A percentile compares a stretch with the other conserved stretches of the same genome.
Conservation (phyloP, 2,113 vertebrate species). For the Marmota monax region DNA sequence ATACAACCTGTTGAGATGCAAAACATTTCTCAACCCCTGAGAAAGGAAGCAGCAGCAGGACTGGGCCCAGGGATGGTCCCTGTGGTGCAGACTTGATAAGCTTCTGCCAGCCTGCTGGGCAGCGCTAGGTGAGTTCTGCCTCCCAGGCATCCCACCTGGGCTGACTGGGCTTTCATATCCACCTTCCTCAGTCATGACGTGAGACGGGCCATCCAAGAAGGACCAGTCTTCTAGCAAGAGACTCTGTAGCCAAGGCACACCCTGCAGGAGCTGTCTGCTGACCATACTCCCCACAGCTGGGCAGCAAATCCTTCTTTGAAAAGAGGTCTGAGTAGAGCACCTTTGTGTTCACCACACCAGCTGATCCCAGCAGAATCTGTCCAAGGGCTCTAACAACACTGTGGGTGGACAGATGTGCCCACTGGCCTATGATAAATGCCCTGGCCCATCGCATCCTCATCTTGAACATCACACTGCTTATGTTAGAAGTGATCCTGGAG, state of each 20-base stretch:
- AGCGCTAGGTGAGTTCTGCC: not conserved
- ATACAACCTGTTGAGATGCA: not conserved
- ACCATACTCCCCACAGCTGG: not conserved
- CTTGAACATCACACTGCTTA: too few relatives aligned
- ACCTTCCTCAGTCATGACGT: not conserved
- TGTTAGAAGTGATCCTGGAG: not conserved
- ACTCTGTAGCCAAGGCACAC: not conserved
- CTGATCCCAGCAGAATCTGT: not conserved
- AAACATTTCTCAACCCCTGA: not conserved
- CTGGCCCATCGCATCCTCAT: not conserved
- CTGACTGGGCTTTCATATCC: accelerated
- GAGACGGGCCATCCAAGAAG: not conserved
- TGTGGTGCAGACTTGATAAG: not conserved
- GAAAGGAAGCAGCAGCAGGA: not conserved
- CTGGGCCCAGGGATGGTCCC: not conserved
- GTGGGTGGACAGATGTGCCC: not conserved
- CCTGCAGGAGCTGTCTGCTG: not conserved
- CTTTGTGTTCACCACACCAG: not conserved
- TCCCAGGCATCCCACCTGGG: not conserved
- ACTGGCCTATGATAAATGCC: not conserved
- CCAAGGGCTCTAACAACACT: not conserved
- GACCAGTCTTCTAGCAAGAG: not conserved
- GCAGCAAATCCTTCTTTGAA: not conserved
- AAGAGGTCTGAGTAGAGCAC: not conserved
- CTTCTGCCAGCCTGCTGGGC: not conserved